Base-by-base conservation (phyloP, 2,888 invertebrate species). In the Cotesia congregata region DNA sequence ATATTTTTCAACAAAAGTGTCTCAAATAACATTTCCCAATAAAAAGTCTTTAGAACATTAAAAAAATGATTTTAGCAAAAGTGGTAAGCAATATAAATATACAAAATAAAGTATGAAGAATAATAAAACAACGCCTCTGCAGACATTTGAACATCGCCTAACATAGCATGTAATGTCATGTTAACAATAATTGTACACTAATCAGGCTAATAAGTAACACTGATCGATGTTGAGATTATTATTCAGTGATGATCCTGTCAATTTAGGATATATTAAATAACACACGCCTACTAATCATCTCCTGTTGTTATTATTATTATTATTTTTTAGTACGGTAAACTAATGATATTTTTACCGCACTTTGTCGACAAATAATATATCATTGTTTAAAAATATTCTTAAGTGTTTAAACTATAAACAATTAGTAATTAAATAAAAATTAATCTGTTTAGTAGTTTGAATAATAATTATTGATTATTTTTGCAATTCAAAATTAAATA, bases 181-280 rank as follows among this genome's bases (percentile, higher is more conserved):
- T 74, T 50, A 59, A 75, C 62, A 64, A 59, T 67, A 20, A 70
- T 77, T 72, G 70, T 75, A 76, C 17, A 77, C 80, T 83, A 83
- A 83, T 80, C 81, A 78, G 81, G 75, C 79, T 77, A 81, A 83
- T 81, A 82, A 84, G 82, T 81, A 81, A 83, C 80, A 50, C 50
- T 50, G 50, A 50, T 50, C 2, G 50, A 50, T 50, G 50, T 50
- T 9, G 50, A 50, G 50, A 50, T 50, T 50, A 6, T 50, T 50
- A 50, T 50, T 9, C 50, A 50, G 2, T 50, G 50, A 50, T 50
- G 41, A 72, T 15, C 62, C 40, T 72, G 71, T 72, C 71, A 17
- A 70, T 72, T 72, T n/a, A 39, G 61, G 62, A 62, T 72, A 61
- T 39, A 72, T 72, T 62, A 39, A 72, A 62, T 72, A 62, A 61